These are phyloP conservation scores for Drosophila ercepeae DNA, from an alignment of 1,140 invertebrate genomes.

Conservation along the genomic window DNA sequence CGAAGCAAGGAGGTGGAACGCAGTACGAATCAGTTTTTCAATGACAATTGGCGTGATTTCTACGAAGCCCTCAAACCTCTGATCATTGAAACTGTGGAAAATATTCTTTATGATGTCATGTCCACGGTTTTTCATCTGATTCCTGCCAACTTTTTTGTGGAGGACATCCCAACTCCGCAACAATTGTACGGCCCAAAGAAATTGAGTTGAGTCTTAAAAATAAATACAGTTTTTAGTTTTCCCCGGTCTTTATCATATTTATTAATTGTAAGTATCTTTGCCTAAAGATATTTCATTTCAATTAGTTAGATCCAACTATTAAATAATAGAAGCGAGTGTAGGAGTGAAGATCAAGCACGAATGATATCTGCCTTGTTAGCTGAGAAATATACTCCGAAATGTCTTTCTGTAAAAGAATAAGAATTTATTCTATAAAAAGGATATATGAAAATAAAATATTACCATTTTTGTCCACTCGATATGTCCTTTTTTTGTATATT, in stretches of 20 bases:
- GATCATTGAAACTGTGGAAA: constrained; percentile 87
- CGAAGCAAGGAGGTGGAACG: constrained; percentile 85
- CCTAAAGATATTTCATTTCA: background rate
- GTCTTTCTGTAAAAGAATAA: constrained; percentile 34
- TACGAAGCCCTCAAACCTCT: constrained; percentile 87
- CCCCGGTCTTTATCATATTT: background rate
- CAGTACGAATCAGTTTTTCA: constrained; percentile 88
- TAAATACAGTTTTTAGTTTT: background rate
- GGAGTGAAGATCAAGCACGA: constrained; percentile 23
- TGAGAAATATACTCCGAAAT: constrained; percentile 52
- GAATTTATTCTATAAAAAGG: background rate
- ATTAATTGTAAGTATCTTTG: background rate
- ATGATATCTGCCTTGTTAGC: constrained; percentile 53
- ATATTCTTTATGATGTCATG: constrained; percentile 86
- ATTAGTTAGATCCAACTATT: background rate
- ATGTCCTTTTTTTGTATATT: constrained; percentile 24
- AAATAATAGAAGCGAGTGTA: background rate
- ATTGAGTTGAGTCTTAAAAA: constrained; percentile 26
- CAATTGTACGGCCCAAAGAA: constrained; percentile 84
- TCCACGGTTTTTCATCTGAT: constrained; percentile 87
- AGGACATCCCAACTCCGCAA: constrained; percentile 71
- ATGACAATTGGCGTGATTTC: constrained; percentile 88
- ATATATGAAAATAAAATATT: background rate
- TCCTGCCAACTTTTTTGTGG: constrained; percentile 84
- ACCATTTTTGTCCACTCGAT: constrained; percentile 54